A percentile compares a stretch with the other conserved stretches of the same genome.
phyloP scores from a whole-genome alignment of 2,113 vertebrate genomes.

The Oriolus oriolus region DNA sequence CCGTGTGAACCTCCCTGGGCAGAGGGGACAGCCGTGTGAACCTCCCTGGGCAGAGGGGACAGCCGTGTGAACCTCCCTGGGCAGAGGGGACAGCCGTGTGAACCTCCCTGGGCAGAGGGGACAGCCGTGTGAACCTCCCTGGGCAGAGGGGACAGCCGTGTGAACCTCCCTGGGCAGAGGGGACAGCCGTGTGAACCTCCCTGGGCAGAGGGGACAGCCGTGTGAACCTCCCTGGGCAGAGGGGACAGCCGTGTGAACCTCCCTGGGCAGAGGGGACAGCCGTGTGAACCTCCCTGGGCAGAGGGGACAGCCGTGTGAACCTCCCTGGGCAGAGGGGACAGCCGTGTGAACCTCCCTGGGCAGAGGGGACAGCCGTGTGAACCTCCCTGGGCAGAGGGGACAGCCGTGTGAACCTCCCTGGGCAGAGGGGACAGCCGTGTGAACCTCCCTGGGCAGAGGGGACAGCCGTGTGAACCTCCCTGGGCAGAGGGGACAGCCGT shows the following conservation, averaged over 20 bases:
- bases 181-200: not conserved
- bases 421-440: no score
- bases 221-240: not conserved
- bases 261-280: no score
- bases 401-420: not conserved
- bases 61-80: not conserved
- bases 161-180: not conserved
- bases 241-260: not conserved
- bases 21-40: no score
- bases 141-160: no score
- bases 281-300: not conserved
- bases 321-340: rapidly evolving
- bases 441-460: not conserved
- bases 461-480: not conserved
- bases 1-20: not conserved
- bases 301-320: no score
- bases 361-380: no score
- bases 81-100: no score
- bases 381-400: rapidly evolving
- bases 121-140: not conserved
- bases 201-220: no score
- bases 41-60: rapidly evolving
- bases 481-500: no score
- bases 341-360: not conserved
- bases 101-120: rapidly evolving